These are phyloP conservation scores for Trissoscelio sp. DNA, from an alignment of 2,888 invertebrate species.

Conservation along the genomic window DNA sequence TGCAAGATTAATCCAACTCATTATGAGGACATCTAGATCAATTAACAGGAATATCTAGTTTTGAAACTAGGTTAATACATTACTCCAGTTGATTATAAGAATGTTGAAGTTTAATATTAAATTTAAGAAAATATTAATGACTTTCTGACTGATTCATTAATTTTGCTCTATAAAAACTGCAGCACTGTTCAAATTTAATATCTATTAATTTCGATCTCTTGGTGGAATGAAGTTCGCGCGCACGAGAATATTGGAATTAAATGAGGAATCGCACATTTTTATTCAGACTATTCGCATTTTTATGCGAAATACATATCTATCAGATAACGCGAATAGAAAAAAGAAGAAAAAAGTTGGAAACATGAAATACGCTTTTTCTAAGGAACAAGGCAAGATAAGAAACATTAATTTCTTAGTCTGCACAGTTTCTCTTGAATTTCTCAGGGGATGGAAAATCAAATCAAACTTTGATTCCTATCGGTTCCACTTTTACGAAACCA, in stretches of 20 bases:
- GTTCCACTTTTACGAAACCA: conserved; percentile 7
- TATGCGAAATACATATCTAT: conserved; percentile 16
- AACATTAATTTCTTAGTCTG: conserved; percentile 33
- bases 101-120: conserved; percentile 11
- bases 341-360: conserved; percentile 9
- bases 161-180: too few relatives aligned
- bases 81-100: conserved; percentile 2
- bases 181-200: too few relatives aligned
- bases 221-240: too few relatives aligned
- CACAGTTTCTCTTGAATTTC: conserved; percentile 25
- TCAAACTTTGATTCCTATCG: conserved; percentile 24
- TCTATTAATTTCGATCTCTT: too few relatives aligned
- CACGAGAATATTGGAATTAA: neutral
- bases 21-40: conserved; percentile 5
- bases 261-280: neutral
- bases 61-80: conserved; percentile 13
- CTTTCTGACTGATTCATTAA: neutral
- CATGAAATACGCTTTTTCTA: conserved; percentile 14
- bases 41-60: conserved; percentile 6
- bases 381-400: conserved; percentile 25
- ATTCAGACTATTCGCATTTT: conserved; percentile 3
- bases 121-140: conserved; percentile 2
- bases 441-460: conserved; percentile 25
- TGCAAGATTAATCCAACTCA: conserved; percentile 10
- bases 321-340: conserved; percentile 10